Base-by-base conservation (phyloP, 2,888 invertebrate species). In the Tortricodes alternella region DNA sequence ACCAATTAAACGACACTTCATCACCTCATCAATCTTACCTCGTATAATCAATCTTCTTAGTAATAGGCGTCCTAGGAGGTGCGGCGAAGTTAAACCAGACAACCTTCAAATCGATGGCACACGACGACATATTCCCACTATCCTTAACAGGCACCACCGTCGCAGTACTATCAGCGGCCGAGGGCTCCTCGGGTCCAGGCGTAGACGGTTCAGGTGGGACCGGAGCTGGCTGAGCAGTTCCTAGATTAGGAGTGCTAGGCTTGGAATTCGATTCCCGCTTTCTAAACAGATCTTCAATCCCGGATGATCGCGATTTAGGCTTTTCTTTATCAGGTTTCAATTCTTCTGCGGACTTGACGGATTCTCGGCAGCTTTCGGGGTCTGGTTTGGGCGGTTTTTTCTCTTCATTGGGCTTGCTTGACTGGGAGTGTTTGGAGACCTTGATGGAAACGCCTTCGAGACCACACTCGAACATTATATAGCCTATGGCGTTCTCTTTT, bases 1-100 rank as follows among this genome's bases (percentile, higher is more conserved):
- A n/a, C n/a, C n/a, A n/a, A n/a, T n/a, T n/a, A n/a, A n/a, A n/a
- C n/a, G n/a, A n/a, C n/a, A n/a, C n/a, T n/a, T n/a, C n/a, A n/a
- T n/a, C n/a, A n/a, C n/a, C n/a, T n/a, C n/a, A 6, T 13, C 4
- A n/a, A 15, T 49, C 55, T 67, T 78, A 95, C 95, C 96, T 94
- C 0, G 98, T 98, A 71, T 96, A 97, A 80, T 98, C 98, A 67
- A 98, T 97, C 87, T 98, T 98, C 65, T 96, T 93, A 0, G 98
- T 98, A 43, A 98, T 98, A 0, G 98, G 97, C 1, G 97, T 96
- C 61, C 97, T 93, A 0, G 98, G 98, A 0, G 99, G 98, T 0
- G 99, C 98, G 3, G 99, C 98, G 86, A 99, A 99, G 80, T 98
- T 98, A 72, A 99, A 97, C 98, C 98, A 99, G 38, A 98, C 96